phyloP scores from a whole-genome alignment of 64 coral and sea anemone species.

The Orbicella faveolata region DNA sequence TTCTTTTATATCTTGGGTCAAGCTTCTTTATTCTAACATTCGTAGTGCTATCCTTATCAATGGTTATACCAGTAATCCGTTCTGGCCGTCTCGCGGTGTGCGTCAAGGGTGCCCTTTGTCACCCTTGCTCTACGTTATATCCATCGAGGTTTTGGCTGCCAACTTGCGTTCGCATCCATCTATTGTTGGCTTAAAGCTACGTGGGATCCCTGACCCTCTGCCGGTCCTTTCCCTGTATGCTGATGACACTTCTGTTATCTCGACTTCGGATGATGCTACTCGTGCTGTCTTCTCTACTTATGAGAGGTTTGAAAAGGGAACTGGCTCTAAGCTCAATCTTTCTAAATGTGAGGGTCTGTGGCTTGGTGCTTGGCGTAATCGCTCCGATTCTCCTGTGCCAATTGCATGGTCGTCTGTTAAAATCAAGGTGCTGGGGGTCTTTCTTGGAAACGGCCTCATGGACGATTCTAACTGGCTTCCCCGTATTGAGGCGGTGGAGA shows the following conservation, averaged over 20 bases:
- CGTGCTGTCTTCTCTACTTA: slow-evolving; percentile 12
- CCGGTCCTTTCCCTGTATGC: slow-evolving; percentile 18
- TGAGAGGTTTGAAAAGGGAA: slow-evolving; percentile 2
- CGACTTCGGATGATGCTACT: not conserved
- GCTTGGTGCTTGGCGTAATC: slow-evolving; percentile 21
- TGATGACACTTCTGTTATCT: slow-evolving; percentile 26
- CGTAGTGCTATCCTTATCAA: slow-evolving; percentile 3
- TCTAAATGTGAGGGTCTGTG: slow-evolving; percentile 51
- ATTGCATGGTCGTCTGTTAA: not conserved
- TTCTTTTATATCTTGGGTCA: slow-evolving; percentile 24
- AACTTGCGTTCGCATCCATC: not conserved
- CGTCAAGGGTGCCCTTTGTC: slow-evolving; percentile 67
- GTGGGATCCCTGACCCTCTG: not conserved
- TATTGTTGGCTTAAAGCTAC: not conserved
- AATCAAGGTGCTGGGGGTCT: slow-evolving; percentile 12
- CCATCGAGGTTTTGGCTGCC: slow-evolving; percentile 17
- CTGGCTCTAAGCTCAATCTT: slow-evolving; percentile 13
- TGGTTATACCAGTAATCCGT: slow-evolving; percentile 3
- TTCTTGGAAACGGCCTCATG: slow-evolving; percentile 4
- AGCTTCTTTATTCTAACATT: slow-evolving; percentile 1
- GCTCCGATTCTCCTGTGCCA: slow-evolving; percentile 15
- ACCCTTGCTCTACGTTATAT: slow-evolving; percentile 16
- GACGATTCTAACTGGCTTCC: not conserved
- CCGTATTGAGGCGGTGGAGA: not conserved
- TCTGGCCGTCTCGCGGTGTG: slow-evolving; percentile 50